Evolutionary conservation across 2,888 invertebrate species (phyloP), one percentile per base, ranked within the genome.

Genomic region (Pollenia labialis): DNA sequence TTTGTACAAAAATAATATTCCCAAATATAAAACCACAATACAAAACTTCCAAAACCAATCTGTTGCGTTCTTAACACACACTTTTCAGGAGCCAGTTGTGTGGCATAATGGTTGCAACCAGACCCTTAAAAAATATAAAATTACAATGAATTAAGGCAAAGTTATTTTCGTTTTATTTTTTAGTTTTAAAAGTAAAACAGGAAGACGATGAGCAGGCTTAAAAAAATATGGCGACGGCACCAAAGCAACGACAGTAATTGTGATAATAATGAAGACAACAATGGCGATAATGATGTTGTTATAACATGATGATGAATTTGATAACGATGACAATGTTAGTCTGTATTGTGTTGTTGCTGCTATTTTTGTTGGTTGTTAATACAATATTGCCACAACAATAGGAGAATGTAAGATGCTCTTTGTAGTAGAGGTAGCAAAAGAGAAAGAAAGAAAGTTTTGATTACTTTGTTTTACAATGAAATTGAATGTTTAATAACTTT

Each of bases 381-480:
- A 85, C 83, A 85, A 85, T 80, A 80, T 18, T 77, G 72, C 71
- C 80, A 50, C 4, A 44, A 50, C 16, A 74, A 48, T 40, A 32
- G 32, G 32, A 32, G 32, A 32, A 32, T 6, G 32, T 4, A 32
- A 32, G 32, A 32, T 32, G 32, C 32, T 32, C 32, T 32, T 32
- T 40, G 11, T 23, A 66, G 23, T 16, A 58, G 50, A 62, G 40
- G 50, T 52, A 42, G 18, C 23, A 18, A 56, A 16, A 62, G 44
- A 23, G 18, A 6, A 40, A 62, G n/a, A 46, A 71, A 0, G 4
- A 89, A 91, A 90, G 85, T 91, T 90, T 90, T 89, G 89, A 89
- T 89, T 89, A 89, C 89, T 90, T 90, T 90, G 90, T 89, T 90
- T 90, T 89, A 90, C 90, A 90, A 89, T 89, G 85, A 88, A 89